Base-by-base conservation (phyloP, 2,113 vertebrate genomes). In the Andinoacara biseriatus region DNA sequence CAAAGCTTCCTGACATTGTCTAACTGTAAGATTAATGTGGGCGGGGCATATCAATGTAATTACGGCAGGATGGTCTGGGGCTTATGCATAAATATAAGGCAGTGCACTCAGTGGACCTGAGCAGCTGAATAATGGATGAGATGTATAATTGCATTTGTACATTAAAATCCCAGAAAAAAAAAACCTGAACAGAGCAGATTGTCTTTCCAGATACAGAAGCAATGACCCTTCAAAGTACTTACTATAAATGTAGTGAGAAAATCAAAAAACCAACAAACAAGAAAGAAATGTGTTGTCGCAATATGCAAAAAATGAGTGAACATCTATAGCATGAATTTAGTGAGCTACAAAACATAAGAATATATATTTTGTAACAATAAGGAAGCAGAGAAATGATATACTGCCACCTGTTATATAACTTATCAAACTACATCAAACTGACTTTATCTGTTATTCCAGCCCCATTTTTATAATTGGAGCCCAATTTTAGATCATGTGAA, bases 101-200 rank as follows among this genome's bases (percentile, higher is more conserved):
- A 78, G 62, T 82, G 89, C 79, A 92, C 86, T 85, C 74, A 11
- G 69, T 89, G 84, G 86, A 75, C 89, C 85, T 78, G 65, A 46
- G 63, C 54, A 80, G 58, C 81, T 96, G 94, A 94, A 96, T 95
- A 94, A 96, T 94, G 87, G 84, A 95, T 80, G 69, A 40, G 75
- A 90, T 60, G 49, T 87, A 85, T 95, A 95, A 96, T 96, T 96
- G 94, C 96, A 96, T 96, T 95, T 95, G 92, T 95, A 95, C 95
- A 96, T 95, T 95, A 88, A 95, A 95, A 94, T 87, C 79, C 76
- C 74, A 87, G 82, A 69, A 75, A 87, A 92, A 83, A 86, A 82
- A 84, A 38, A 72, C 74, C 29, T 75, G 76, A 63, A 49, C 24
- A 83, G 85, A 85, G 69, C 46, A 90, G 78, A 90, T 91, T 86